phyloP scores from a whole-genome alignment of 2,888 invertebrate genomes.

The Andrena marginata region DNA sequence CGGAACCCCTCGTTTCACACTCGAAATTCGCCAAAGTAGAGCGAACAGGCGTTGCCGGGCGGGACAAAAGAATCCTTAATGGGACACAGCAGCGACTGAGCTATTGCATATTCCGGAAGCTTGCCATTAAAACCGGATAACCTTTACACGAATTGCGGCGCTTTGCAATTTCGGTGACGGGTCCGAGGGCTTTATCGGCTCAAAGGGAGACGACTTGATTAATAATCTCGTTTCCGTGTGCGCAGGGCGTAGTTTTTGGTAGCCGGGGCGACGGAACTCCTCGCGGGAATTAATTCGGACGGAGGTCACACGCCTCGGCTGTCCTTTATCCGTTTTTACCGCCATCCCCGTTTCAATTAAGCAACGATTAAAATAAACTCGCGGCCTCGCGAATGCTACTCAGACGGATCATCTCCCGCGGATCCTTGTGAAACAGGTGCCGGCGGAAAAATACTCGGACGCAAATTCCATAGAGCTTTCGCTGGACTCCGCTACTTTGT shows the following conservation, averaged over 20 bases:
- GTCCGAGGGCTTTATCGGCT: neutral
- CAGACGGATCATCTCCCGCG: neutral
- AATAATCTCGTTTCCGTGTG: neutral
- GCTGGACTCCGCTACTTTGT: neutral
- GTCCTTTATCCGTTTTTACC: neutral
- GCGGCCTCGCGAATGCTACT: neutral
- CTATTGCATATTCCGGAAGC: conserved; percentile 54
- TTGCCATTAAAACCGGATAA: conserved; percentile 54
- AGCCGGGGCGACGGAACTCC: conserved; percentile 1
- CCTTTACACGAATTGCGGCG: conserved; percentile 29
- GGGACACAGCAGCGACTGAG: conserved; percentile 22
- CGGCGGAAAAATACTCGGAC: neutral
- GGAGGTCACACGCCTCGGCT: neutral
- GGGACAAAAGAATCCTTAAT: conserved; percentile 60
- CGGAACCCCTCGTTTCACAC: conserved; percentile 31
- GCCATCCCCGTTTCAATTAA: conserved; percentile 14
- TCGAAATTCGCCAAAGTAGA: neutral
- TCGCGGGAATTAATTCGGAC: neutral
- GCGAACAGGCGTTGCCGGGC: neutral
- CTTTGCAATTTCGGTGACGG: conserved; percentile 16
- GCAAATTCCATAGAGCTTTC: neutral
- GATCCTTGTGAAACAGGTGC: neutral
- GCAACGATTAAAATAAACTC: conserved; percentile 27
- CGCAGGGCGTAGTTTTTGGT: neutral
- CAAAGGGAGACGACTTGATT: neutral